Conservation (phyloP, 2,113 vertebrate genomes). For the Sula dactylatra region DNA sequence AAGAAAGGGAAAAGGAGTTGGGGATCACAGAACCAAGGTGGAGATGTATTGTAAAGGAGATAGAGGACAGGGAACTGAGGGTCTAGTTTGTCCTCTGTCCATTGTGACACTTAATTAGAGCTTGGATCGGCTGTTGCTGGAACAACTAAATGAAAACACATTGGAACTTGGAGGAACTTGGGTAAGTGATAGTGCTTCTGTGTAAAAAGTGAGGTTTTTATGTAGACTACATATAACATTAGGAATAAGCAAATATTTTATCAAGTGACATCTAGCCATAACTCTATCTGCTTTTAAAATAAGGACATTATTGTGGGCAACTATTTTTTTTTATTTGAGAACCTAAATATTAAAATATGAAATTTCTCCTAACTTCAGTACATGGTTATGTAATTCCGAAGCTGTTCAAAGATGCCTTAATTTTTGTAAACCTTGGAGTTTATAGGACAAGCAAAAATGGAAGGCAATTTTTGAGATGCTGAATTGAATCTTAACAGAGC, state of each 20-base stretch:
- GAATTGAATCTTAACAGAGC: not conserved
- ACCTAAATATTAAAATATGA: not conserved
- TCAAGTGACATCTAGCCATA: not conserved
- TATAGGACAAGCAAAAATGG: not conserved
- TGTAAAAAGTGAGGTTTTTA: not conserved
- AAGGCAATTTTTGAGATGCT: not conserved
- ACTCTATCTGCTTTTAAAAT: not conserved
- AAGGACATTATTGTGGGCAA: not conserved
- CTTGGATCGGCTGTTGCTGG: not conserved
- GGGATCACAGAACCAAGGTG: not conserved
- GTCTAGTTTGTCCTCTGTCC: not conserved
- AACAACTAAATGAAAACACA: not conserved
- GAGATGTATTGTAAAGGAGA: not conserved
- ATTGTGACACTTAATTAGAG: not conserved
- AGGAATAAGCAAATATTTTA: not conserved
- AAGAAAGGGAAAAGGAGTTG: not conserved
- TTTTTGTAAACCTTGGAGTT: not conserved
- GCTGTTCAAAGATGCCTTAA: not conserved
- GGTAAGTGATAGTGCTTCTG: not conserved
- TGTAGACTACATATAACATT: not conserved
- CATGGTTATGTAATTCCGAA: not conserved
- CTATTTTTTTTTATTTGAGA: not conserved
- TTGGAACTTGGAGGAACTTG: too few relatives aligned
- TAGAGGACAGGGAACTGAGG: not conserved
- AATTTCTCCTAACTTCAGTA: not conserved